Percentiles rank a stretch among this genome's conserved stretches.
These are phyloP conservation scores for Pipa parva DNA, from an alignment of 2,113 vertebrate species.

Conservation along the genomic window DNA sequence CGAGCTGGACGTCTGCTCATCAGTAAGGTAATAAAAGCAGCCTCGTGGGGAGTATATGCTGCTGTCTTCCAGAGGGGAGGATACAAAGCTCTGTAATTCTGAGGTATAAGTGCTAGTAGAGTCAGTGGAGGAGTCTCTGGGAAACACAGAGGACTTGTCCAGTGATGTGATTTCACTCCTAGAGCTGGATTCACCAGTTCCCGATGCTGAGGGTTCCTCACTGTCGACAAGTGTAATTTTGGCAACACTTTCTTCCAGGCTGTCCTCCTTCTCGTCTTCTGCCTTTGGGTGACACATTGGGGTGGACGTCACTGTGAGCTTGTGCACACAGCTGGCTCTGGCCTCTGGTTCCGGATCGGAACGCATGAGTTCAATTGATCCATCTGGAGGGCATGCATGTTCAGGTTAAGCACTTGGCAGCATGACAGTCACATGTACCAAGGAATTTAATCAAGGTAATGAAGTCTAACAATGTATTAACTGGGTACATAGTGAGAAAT, in stretches of 20 bases:
- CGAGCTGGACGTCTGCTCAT: background rate
- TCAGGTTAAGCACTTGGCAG: background rate
- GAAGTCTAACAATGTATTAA: background rate
- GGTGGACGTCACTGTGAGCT: background rate
- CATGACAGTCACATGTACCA: background rate
- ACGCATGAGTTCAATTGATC: constrained; percentile 2
- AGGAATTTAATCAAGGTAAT: no score
- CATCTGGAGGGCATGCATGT: constrained; percentile 24
- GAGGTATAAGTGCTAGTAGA: background rate
- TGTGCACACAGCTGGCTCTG: background rate
- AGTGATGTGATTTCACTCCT: background rate
- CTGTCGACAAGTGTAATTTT: background rate
- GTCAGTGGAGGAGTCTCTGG: background rate
- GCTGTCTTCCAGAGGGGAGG: constrained; percentile 28
- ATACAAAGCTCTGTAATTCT: background rate
- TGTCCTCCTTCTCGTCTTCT: background rate
- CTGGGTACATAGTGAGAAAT: no score
- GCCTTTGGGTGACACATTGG: background rate
- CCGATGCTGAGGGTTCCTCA: background rate
- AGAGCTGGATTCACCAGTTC: background rate
- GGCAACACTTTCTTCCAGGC: background rate
- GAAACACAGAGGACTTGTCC: background rate
- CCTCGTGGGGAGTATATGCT: constrained; percentile 24
- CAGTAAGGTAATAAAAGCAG: constrained; percentile 35
- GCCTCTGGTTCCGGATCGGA: background rate